Base-by-base conservation (phyloP, 2,888 invertebrate genomes). In the Diplolepis rosae region DNA sequence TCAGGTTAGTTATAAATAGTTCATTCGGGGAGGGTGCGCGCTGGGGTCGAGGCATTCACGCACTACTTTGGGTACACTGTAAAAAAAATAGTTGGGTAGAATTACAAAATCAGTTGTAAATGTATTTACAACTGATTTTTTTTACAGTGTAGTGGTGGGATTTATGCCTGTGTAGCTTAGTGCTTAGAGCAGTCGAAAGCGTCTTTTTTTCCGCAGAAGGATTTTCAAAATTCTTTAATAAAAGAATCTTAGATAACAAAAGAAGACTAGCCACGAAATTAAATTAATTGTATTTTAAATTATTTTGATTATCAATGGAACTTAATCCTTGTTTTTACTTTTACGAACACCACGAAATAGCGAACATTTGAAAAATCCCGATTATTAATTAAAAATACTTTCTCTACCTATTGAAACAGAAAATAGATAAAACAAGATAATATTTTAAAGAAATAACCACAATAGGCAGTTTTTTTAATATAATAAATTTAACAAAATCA, bases 371-470 rank as follows among this genome's bases (percentile, higher is more conserved):
- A 61, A 61, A 39, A 61, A 39, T 39, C 39, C 4, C 61, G 9
- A 18, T 35, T 9, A 6, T 35, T 18, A 9, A 18, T 18, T 18
- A 28, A 13, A n/a, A 30, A 32, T 13, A 39, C 4, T 39, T 61
- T 35, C 24, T 61, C 35, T 24, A 35, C 24, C n/a, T 39, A 35
- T 39, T 61, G 61, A 24, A 61, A 24, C 35, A 13, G 35, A 56
- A 35, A 18, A 5, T 56, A 18, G 22, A 32, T 13, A 30, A 35
- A 61, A 45, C 7, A 56, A 74, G 65, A 56, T 15, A 11, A 56
- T 52, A 28, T 65, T 54, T 48, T 50, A 52, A 74, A 70, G 65
- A 70, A 73, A 54, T 79, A 73, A 75, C 70, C 70, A 73, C 72
- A 72, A 68, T 73, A 75, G 72, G 71, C 68, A 15, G 66, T 56